Evolutionary conservation across 2,797 vertebrate species (phyloP).

Genomic region (Epinephelus awoara): DNA sequence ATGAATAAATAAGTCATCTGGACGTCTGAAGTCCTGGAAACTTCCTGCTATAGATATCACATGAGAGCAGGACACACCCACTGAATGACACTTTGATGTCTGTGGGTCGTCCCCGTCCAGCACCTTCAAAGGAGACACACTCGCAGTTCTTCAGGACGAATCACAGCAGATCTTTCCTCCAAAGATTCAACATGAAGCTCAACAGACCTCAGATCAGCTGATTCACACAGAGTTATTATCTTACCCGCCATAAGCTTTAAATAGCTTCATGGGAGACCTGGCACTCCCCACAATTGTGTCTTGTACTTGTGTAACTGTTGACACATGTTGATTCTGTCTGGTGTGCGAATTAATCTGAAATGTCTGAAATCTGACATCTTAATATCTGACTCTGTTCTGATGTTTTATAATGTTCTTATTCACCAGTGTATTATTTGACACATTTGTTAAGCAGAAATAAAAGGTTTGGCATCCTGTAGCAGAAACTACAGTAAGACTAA

Average conservation of each 20-base stretch:
- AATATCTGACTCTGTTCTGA: not conserved
- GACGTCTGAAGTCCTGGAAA: conserved; percentile 33
- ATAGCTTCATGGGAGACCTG: too few species aligned
- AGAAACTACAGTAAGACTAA: too few species aligned
- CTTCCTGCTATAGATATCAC: conserved; percentile 52
- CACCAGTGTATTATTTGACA: not conserved
- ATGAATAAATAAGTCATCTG: conserved; percentile 32
- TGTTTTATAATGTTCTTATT: not conserved
- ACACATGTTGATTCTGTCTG: too few species aligned
- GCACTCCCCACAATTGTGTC: too few species aligned
- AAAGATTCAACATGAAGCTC: too few species aligned
- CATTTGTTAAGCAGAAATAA: not conserved
- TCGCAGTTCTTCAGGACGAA: not conserved
- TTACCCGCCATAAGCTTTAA: too few species aligned
- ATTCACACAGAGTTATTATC: not conserved
- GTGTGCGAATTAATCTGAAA: too few species aligned
- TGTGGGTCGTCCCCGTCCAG: conserved; percentile 24
- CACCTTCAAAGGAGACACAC: conserved; percentile 51
- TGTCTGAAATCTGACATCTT: not conserved
- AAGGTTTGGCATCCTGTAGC: not conserved
- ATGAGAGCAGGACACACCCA: conserved; percentile 61
- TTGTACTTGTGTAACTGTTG: too few species aligned
- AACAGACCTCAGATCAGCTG: not conserved
- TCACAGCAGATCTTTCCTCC: conserved; percentile 2
- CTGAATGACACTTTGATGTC: conserved; percentile 53